These are phyloP conservation scores for Polyploca ridens DNA, from an alignment of 2,888 invertebrate genomes.

Conservation along the genomic window DNA sequence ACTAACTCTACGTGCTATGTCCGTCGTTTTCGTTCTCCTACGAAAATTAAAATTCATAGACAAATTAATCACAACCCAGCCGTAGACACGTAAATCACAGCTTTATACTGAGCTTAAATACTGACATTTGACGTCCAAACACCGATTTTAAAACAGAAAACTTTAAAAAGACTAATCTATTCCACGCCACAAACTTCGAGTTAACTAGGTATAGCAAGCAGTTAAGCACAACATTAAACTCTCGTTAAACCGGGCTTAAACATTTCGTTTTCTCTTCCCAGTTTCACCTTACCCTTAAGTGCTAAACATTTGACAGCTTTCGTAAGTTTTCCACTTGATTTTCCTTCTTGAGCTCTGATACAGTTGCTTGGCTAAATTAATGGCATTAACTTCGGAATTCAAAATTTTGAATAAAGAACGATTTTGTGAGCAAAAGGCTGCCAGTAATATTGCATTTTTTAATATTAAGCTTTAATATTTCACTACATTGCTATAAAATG, in stretches of 20 bases:
- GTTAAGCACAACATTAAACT: constrained; percentile 50
- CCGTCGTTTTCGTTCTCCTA: too few relatives aligned
- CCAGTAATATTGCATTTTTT: not conserved
- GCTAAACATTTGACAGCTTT: constrained; percentile 26
- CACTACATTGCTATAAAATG: too few relatives aligned
- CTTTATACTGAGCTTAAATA: too few relatives aligned
- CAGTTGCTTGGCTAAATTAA: constrained; percentile 15
- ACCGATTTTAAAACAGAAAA: constrained; percentile 25
- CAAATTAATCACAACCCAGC: too few relatives aligned
- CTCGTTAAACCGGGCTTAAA: constrained; percentile 52
- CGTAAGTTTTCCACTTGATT: constrained; percentile 28
- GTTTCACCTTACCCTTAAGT: constrained; percentile 33
- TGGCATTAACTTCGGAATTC: constrained; percentile 14
- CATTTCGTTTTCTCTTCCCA: constrained; percentile 44
- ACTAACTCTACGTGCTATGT: too few relatives aligned
- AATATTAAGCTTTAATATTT: too few relatives aligned
- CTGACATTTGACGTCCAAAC: not conserved
- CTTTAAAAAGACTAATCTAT: constrained; percentile 42
- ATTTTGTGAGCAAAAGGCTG: constrained; percentile 16
- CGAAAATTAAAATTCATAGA: too few relatives aligned
- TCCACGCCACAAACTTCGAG: constrained; percentile 37
- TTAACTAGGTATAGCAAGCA: constrained; percentile 22
- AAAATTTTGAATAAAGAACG: constrained; percentile 25
- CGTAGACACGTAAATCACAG: too few relatives aligned
- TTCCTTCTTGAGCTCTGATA: constrained; percentile 22